Percentiles rank a stretch among this genome's conserved stretches.
These are phyloP conservation scores for Acanthococcus lagerstroemiae DNA, from an alignment of 2,888 invertebrate genomes.

Conservation along the genomic window DNA sequence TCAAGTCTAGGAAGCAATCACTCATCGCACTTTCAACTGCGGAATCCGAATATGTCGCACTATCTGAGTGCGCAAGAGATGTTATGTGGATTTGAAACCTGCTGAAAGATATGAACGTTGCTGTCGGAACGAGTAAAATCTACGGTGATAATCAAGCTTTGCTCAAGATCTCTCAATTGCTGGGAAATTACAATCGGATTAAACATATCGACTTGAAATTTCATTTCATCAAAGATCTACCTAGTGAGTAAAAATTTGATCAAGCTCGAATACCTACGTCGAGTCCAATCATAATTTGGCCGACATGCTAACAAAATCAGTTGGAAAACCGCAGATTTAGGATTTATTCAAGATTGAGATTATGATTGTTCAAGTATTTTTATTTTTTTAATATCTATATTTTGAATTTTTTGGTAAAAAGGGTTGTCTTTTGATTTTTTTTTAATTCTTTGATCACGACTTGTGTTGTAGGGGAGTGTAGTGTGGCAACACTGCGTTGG, in stretches of 20 bases:
- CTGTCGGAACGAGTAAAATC: background rate
- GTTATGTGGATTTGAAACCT: background rate
- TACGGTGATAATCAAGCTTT: background rate
- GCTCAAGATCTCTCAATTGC: background rate
- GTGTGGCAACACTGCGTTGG: too few relatives aligned
- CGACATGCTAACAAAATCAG: background rate
- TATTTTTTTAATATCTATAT: too few relatives aligned
- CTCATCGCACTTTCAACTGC: background rate
- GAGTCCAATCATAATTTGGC: background rate
- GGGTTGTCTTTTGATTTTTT: too few relatives aligned
- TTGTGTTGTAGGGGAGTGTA: too few relatives aligned
- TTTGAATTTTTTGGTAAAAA: too few relatives aligned
- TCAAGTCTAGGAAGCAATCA: background rate
- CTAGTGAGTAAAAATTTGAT: background rate
- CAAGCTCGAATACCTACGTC: background rate
- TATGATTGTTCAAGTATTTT: too few relatives aligned
- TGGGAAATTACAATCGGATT: background rate
- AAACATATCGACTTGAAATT: background rate
- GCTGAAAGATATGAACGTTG: background rate
- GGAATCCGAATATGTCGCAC: constrained; percentile 1
- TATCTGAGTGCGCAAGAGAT: background rate
- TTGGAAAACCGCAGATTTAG: background rate
- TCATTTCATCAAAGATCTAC: background rate
- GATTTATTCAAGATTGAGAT: background rate
- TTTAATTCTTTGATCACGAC: too few relatives aligned